Conservation (phyloP, 2,888 invertebrate species). For the Anorthoa munda region DNA sequence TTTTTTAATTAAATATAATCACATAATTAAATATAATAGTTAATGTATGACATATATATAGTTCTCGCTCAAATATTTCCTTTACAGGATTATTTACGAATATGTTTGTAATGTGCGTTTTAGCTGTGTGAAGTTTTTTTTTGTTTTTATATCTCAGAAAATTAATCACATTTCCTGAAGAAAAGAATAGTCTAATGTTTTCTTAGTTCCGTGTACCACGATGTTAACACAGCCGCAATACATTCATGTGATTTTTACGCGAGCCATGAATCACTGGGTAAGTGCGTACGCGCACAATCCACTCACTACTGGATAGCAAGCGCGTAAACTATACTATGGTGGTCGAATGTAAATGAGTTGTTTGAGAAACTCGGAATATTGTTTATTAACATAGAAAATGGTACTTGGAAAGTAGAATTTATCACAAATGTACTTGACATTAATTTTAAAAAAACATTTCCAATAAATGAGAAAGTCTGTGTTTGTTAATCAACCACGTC, state of each 20-base stretch:
- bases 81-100: too few species aligned
- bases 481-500: background rate
- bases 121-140: too few species aligned
- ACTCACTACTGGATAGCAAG: conserved; percentile 48
- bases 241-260: conserved; percentile 64
- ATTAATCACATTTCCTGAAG: too few species aligned
- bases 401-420: background rate
- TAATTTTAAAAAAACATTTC: background rate
- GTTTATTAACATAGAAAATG: conserved; percentile 3
- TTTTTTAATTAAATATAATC: background rate
- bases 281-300: conserved; percentile 57
- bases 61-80: background rate
- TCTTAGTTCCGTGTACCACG: conserved; percentile 7
- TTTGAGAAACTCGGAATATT: conserved; percentile 2
- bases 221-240: conserved; percentile 26
- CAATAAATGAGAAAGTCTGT: background rate
- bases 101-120: too few species aligned
- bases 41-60: too few species aligned
- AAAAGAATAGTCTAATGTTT: background rate
- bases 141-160: background rate
- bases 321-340: conserved; percentile 19
- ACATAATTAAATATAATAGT: too few species aligned
- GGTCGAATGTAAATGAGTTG: conserved; percentile 11
- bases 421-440: background rate
- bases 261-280: conserved; percentile 64